Evolutionary conservation across 2,797 vertebrate species (phyloP), one percentile per base, ranked within the genome.

Genomic region (Esox lucius): DNA sequence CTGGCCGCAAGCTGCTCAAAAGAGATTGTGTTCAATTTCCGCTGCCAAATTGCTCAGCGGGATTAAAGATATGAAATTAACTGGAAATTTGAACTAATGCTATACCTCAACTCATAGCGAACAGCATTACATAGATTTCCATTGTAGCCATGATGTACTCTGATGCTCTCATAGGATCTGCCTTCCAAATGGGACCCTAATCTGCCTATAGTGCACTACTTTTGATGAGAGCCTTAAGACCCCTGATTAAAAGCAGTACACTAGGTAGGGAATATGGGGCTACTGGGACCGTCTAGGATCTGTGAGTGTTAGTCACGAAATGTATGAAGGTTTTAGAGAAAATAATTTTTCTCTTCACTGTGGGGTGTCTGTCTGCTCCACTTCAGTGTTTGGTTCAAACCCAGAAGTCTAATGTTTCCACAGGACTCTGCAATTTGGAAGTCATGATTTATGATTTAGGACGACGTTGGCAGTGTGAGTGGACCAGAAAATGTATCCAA

Each of bases 291-390:
- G 35, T 39, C 35, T 39, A 39, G 35, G 35, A 16, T 64, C 26
- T 64, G n/a, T 64, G 61, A 24, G 61, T 56, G 51, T 62, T 56
- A 64, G 16, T 28, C n/a, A 28, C 33, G 64, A 66, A 31, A 28
- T 66, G 64, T 31, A 31, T 66, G 64, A 31, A 66, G 64, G 64
- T 33, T 28, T 6, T 66, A 33, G 64, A 66, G 64, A 13, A 39
- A 39, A 39, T 39, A 61, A 61, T 6, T 64, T 24, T 8, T 19
- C 24, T 24, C 22, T 12, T n/a, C n/a, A 13, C 61, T 24, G 61
- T 64, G 61, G 61, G 61, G 61, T 24, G 61, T n/a, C 51, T 24
- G 61, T n/a, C 51, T 56, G 51, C 51, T 56, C 51, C n/a, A n/a
- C n/a, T 56, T 62, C n/a, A 17, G 22, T 4, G n/a, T 62, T 26